phyloP scores from a whole-genome alignment of 2,888 invertebrate species.

The Eupithecia abbreviata region DNA sequence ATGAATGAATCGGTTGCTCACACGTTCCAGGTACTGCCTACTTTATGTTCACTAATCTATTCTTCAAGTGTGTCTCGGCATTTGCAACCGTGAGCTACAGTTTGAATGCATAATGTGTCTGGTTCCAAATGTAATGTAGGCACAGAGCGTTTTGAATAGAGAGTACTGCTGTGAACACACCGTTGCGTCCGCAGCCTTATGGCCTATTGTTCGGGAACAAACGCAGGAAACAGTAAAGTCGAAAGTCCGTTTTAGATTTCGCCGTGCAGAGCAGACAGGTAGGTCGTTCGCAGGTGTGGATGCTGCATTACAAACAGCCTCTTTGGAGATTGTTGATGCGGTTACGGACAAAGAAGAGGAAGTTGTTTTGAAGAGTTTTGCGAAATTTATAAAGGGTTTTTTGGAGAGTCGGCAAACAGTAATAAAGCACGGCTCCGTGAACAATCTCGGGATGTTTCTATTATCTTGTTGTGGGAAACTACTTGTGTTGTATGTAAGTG shows the following conservation, averaged over 20 bases:
- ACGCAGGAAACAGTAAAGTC: conserved; percentile 82
- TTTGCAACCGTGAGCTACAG: conserved; percentile 38
- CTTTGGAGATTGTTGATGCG: conserved; percentile 51
- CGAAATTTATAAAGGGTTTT: conserved; percentile 67
- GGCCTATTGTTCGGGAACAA: conserved; percentile 79
- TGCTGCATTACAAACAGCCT: conserved; percentile 26
- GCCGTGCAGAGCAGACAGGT: conserved; percentile 78
- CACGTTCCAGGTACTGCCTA: conserved; percentile 34
- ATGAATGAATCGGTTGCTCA: conserved; percentile 35
- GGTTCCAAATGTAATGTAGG: conserved; percentile 56
- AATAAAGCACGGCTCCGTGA: conserved; percentile 43
- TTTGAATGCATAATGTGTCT: conserved; percentile 60
- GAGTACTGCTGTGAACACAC: conserved; percentile 65
- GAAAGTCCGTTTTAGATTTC: conserved; percentile 78
- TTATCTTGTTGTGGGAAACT: conserved; percentile 43
- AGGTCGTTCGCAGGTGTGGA: conserved; percentile 73
- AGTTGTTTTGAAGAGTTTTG: conserved; percentile 72
- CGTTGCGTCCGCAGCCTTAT: conserved; percentile 67
- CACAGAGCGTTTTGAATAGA: conserved; percentile 68
- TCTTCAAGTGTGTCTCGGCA: conserved; percentile 33
- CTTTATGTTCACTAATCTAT: conserved; percentile 31
- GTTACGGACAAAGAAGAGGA: conserved; percentile 75
- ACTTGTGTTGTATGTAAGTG: conserved; percentile 31
- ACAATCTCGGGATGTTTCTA: conserved; percentile 40
- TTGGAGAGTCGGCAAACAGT: conserved; percentile 48